Percentiles rank a stretch among this genome's conserved stretches.
Evolutionary conservation across 2,113 vertebrate genomes (phyloP).

Genomic region (Rallus limicola): DNA sequence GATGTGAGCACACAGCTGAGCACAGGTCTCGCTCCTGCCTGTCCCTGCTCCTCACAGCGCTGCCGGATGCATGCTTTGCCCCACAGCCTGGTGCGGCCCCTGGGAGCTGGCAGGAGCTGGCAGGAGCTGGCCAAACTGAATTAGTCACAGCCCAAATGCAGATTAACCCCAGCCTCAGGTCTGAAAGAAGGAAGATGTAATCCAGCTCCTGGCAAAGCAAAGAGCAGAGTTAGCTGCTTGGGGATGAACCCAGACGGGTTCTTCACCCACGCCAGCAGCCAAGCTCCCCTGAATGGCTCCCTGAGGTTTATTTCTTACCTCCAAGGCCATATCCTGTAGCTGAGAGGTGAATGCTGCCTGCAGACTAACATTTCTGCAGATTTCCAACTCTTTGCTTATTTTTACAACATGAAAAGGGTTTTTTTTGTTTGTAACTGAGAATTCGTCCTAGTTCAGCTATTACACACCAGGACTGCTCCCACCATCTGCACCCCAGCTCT

Average conservation of each 20-base stretch:
- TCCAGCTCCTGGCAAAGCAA: background rate
- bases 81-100: background rate
- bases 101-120: background rate
- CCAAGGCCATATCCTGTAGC: background rate
- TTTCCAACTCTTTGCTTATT: background rate
- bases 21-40: background rate
- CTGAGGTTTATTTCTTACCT: background rate
- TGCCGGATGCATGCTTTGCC: background rate
- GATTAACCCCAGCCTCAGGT: conserved; percentile 3
- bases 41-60: background rate
- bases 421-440: background rate
- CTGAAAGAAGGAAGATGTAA: background rate
- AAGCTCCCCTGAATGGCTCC: background rate
- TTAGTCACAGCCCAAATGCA: background rate
- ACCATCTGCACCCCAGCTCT: background rate
- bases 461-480: background rate
- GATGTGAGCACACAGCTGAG: background rate
- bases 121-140: background rate
- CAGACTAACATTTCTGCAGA: background rate
- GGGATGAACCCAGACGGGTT: background rate
- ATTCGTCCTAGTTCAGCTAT: background rate
- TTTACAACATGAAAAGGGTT: background rate
- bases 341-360: background rate
- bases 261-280: background rate
- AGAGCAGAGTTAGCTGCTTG: background rate